These are phyloP conservation scores for Oxygymnocypris stewartii DNA, from an alignment of 2,113 vertebrate genomes.

Conservation along the genomic window DNA sequence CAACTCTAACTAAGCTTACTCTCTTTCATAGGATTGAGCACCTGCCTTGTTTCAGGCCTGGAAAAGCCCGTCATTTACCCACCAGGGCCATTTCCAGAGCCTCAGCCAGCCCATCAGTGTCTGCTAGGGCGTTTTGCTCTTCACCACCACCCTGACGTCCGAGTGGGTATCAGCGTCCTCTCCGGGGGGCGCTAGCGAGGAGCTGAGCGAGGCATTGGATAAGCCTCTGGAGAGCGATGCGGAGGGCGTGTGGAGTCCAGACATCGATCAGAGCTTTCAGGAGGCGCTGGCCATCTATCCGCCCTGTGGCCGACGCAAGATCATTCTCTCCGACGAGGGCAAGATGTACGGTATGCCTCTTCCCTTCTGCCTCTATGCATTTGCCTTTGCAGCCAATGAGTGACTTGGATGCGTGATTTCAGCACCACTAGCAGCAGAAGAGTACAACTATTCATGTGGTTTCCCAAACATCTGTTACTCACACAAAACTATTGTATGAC, in stretches of 20 bases:
- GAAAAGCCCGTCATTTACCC: constrained; percentile 46
- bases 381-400: not conserved
- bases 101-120: constrained; percentile 17
- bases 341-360: constrained; percentile 91
- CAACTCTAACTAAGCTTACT: not conserved
- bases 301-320: constrained; percentile 84
- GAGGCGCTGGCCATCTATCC: constrained; percentile 87
- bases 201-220: constrained; percentile 86
- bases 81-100: not conserved
- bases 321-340: constrained; percentile 88
- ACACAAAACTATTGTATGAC: no score
- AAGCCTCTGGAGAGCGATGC: constrained; percentile 97
- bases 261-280: constrained; percentile 97
- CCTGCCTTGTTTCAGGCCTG: not conserved
- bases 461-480: not conserved
- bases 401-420: not conserved
- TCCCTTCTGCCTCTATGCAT: not conserved
- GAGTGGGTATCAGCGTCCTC: constrained; percentile 88
- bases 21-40: not conserved
- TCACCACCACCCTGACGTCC: constrained; percentile 76
- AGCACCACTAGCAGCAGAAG: not conserved
- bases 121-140: constrained; percentile 12
- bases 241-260: constrained; percentile 96
- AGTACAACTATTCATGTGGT: not conserved
- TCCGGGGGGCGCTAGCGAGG: constrained; percentile 88